Evolutionary conservation across 1,140 invertebrate species (phyloP), one percentile per base, ranked within the genome.

Genomic region (Trichoplusia ni): DNA sequence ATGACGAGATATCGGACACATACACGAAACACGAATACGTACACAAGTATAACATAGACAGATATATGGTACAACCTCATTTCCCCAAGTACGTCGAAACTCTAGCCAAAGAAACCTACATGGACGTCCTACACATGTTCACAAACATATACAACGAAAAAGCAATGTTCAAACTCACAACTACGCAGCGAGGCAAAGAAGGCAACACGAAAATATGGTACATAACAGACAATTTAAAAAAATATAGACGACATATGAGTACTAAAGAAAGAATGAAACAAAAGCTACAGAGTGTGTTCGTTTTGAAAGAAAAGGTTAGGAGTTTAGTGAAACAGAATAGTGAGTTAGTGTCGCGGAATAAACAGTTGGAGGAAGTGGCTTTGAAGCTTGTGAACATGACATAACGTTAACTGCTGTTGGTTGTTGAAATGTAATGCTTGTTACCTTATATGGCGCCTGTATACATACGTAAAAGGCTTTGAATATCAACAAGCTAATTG

Each of bases 131-230:
- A 2, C 23, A 65, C 5, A 72, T 72, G 69, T 54, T 72, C n/a
- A 58, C 56, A 7, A 64, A 68, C 18, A 31, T 72, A 4, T 72
- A 72, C 9, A 53, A 35, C 5, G 69, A 67, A 9, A 68, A 65
- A 40, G 58, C 61, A 2, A 72, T 72, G 69, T 68, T 72, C 21
- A 72, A 68, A 68, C 51, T 72, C 33, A 72, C 62, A 4, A 68
- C 69, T 1, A 72, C 65, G 4, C 67, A 68, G 13, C 51, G 14
- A 31, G 49, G 58, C 6, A 64, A 64, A 33, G 62, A 69, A 25
- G 67, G 61, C 0, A 49, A 64, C 27, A 69, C 67, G 2, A 65
- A 27, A 21, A 69, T 69, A 64, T 60, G 56, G 31, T 69, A 69
- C 19, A 27, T 69, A 11, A 62, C 31, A 35, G 27, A 60, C 9